Base-by-base conservation (phyloP, 2,797 vertebrate species). In the Anniella stebbinsi region DNA sequence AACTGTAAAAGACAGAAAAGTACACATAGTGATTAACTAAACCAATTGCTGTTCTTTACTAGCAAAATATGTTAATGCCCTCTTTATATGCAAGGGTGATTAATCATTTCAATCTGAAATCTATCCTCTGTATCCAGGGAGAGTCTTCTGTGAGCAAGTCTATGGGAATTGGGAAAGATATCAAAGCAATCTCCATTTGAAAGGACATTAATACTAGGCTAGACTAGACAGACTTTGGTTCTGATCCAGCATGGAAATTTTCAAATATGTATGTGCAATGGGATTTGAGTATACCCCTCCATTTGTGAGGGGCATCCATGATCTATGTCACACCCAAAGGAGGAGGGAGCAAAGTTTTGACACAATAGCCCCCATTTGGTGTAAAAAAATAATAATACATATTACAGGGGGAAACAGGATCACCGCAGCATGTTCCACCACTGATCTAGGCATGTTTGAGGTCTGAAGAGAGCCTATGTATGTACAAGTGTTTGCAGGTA, bases 101-200 rank as follows among this genome's bases (percentile, higher is more conserved):
- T 86, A 75, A 76, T 86, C 36, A 76, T 86, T 73, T 63, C 15
- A 18, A 12, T 86, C 84, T 86, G 84, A 86, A 86, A 86, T 63
- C 54, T 75, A 57, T 86, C 25, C 84, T 73, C 48, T 33, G 1
- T 75, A 30, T 75, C 84, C 33, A n/a, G 33, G 36, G 54, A 45
- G 28, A 41, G 9, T 45, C 9, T 76, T 77, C 2, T 4, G 10
- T n/a, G 4, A 77, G 38, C 36, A 45, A n/a, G 15, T 60, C 17
- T 33, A 38, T 11, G 57, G 4, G 38, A 87, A 87, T 8, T 63
- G 36, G 73, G 60, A 41, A 60, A 60, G 57, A 81, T 63, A 72
- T 13, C 54, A 60, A 51, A 75, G 51, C 70, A 75, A 75, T 21
- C 15, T 28, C 51, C 33, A n/a, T 38, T 63, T 82, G n/a, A 63